These are phyloP conservation scores for Drosophila eugracilis DNA, from an alignment of 1,140 invertebrate genomes.

Conservation along the genomic window DNA sequence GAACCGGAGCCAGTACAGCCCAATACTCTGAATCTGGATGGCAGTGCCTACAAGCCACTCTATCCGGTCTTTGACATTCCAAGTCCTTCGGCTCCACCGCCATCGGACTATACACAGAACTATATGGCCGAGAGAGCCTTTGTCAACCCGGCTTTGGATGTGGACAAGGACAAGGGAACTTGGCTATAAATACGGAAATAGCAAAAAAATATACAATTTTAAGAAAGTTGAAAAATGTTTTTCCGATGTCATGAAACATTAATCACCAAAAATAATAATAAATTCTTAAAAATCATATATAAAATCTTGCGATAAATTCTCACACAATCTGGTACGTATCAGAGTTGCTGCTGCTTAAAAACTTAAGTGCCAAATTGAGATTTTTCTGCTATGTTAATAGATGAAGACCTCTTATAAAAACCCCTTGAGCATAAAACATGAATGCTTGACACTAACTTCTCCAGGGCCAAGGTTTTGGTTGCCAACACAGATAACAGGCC, in stretches of 20 bases:
- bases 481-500: constrained; percentile 11
- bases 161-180: constrained; percentile 54
- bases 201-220: background rate
- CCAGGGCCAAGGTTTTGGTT: constrained; percentile 52
- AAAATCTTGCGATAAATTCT: too few relatives aligned
- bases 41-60: constrained; percentile 53
- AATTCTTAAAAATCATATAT: too few relatives aligned
- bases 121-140: constrained; percentile 39
- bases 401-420: constrained; percentile 28
- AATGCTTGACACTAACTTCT: constrained; percentile 7
- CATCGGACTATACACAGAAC: constrained; percentile 22
- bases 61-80: constrained; percentile 78
- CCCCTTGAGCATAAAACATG: constrained; percentile 12
- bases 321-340: too few relatives aligned
- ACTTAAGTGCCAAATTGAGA: background rate
- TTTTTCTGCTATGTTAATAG: constrained; percentile 6
- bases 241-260: too few relatives aligned
- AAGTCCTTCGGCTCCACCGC: constrained; percentile 52
- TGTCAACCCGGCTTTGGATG: constrained; percentile 43
- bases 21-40: constrained; percentile 60
- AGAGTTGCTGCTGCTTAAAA: too few relatives aligned
- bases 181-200: constrained; percentile 45
- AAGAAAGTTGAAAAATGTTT: background rate
- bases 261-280: too few relatives aligned
- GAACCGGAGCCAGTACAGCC: constrained; percentile 25